Evolutionary conservation across 2,888 invertebrate genomes (phyloP).

Genomic region (Gryllus longicercus): DNA sequence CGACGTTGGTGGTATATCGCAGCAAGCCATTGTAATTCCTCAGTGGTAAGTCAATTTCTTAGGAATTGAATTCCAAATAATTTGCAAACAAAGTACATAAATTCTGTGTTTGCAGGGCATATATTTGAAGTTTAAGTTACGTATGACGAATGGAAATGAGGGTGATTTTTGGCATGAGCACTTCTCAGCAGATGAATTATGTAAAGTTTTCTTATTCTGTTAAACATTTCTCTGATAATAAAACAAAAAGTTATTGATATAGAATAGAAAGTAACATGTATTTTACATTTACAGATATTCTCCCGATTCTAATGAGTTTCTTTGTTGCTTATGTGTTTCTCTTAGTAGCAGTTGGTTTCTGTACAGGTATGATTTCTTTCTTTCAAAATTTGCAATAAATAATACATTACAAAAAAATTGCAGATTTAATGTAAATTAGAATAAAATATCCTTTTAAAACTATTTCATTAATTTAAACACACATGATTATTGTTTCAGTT

Average conservation of each 20-base stretch:
- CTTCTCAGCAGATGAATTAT: slow-evolving; percentile 93
- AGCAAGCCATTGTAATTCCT: slow-evolving; percentile 71
- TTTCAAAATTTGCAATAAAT: not conserved
- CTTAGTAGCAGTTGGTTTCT: slow-evolving; percentile 67
- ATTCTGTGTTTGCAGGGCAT: slow-evolving; percentile 59
- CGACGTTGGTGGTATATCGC: slow-evolving; percentile 96
- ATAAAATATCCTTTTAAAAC: no score
- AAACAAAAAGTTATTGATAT: not conserved
- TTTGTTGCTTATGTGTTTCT: slow-evolving; percentile 69
- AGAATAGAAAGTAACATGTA: not conserved
- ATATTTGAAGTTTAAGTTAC: slow-evolving; percentile 71
- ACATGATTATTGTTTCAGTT: slow-evolving; percentile 50
- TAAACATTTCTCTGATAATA: slow-evolving; percentile 3
- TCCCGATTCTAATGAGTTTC: slow-evolving; percentile 76
- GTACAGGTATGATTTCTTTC: slow-evolving; percentile 51
- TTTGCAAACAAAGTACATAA: slow-evolving; percentile 23
- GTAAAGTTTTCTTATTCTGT: slow-evolving; percentile 56
- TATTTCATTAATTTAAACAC: not conserved
- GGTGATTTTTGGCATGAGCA: slow-evolving; percentile 83
- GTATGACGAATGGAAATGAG: slow-evolving; percentile 82
- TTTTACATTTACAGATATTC: slow-evolving; percentile 62
- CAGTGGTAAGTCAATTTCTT: slow-evolving; percentile 50
- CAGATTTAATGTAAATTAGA: no score
- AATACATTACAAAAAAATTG: no score
- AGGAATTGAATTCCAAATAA: slow-evolving; percentile 24